Base-by-base conservation (phyloP, 2,888 invertebrate genomes). In the Allophyes oxyacanthae region DNA sequence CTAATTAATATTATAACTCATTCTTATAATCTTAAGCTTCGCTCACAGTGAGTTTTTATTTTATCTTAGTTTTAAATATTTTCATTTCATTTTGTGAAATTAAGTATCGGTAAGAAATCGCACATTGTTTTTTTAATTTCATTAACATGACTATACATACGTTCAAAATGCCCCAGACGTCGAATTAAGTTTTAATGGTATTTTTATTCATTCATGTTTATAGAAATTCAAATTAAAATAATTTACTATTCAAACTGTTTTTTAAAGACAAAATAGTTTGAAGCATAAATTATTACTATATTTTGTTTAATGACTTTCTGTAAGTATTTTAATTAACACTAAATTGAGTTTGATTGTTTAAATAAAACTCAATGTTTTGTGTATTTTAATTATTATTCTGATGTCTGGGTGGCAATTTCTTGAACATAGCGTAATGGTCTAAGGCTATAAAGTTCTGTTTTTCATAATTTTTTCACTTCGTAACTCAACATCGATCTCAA, bases 31-130 rank as follows among this genome's bases (percentile, higher is more conserved):
- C 6, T 20, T 66, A 66, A 69, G 70, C 51, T 65, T 70, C 38
- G 48, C 70, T 66, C 65, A 57, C 45, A 49, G 52, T 66, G 65
- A 69, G 64, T 57, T 9, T 53, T 50, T 44, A 43, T 50, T 54
- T 61, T 55, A 50, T 33, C 40, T 63, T 48, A 65, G 52, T 45
- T 33, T 30, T 34, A 25, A 37, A 42, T 15, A 0, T 28, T 34
- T n/a, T 1, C 36, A 26, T 50, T 33, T 54, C 9, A 51, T 37
- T 37, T 53, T 48, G 44, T 40, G 32, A 55, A 68, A 46, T 48
- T 38, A 41, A 7, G 45, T 55, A 51, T 43, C 43, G 43, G 20
- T 51, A 56, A 48, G 50, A 11, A 34, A 28, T 14, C 20, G 9
- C 14, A 36, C 43, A 0, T 10, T 34, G 32, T 40, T 48, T 6